These are phyloP conservation scores for Eulimnadia texana DNA, from an alignment of 1,140 invertebrate genomes.

Conservation along the genomic window DNA sequence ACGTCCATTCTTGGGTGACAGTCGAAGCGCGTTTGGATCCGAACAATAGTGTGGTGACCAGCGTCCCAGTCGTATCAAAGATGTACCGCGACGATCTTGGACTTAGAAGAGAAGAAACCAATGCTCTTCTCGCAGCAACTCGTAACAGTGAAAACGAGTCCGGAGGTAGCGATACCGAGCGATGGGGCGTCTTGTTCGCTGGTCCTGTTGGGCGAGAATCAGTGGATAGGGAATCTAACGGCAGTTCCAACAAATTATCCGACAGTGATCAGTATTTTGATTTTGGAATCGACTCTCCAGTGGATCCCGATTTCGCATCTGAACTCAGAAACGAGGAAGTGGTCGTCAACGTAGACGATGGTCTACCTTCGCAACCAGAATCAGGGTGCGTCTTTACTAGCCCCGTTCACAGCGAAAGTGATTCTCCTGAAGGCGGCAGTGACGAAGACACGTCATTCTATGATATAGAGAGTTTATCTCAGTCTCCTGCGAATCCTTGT, in stretches of 20 bases:
- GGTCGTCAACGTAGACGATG: slow-evolving; percentile 16
- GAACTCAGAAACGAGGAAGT: slow-evolving; percentile 16
- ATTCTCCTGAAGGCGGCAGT: slow-evolving; percentile 4
- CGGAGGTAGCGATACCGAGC: background rate
- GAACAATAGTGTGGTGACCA: slow-evolving; percentile 3
- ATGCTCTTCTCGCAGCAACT: background rate
- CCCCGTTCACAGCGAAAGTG: slow-evolving; percentile 21
- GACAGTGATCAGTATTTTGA: slow-evolving; percentile 16
- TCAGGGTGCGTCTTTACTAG: slow-evolving; percentile 34
- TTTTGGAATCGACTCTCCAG: slow-evolving; percentile 13
- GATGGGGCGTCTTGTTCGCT: background rate
- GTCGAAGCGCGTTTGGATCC: slow-evolving; percentile 7
- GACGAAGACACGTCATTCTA: slow-evolving; percentile 17
- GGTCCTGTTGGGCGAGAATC: background rate
- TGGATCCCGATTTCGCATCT: slow-evolving; percentile 6
- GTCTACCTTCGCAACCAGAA: slow-evolving; percentile 27
- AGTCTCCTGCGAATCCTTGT: slow-evolving; percentile 5
- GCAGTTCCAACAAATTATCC: slow-evolving; percentile 2
- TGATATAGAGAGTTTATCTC: slow-evolving; percentile 12
- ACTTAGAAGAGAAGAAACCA: background rate
- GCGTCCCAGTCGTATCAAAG: background rate
- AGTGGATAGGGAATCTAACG: background rate
- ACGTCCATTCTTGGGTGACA: background rate
- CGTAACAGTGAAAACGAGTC: background rate
- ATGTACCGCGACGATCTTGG: background rate